A percentile compares a stretch with the other conserved stretches of the same genome.
Evolutionary conservation across 2,797 vertebrate genomes (phyloP).

Genomic region (Paratrypauchen microcephalus): DNA sequence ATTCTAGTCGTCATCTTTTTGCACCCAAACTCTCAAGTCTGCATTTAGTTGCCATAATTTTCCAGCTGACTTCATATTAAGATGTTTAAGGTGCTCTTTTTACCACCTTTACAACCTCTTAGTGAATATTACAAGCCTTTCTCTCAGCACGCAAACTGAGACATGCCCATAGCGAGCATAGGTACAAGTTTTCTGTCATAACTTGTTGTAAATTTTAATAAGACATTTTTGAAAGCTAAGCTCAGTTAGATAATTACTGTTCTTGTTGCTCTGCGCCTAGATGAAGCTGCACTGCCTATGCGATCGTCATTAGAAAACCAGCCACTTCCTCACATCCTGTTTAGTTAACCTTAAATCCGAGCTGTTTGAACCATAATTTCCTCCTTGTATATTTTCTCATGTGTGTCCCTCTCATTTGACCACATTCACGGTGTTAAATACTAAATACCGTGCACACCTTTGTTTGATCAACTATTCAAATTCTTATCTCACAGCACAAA

Average conservation of each 20-base stretch:
- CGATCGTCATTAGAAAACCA: slow-evolving; percentile 37
- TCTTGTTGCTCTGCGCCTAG: neutral
- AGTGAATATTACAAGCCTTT: neutral
- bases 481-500: neutral
- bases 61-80: neutral
- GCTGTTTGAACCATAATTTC: slow-evolving; percentile 37
- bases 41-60: neutral
- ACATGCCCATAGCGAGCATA: slow-evolving; percentile 14
- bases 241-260: neutral
- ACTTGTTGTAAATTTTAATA: neutral
- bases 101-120: neutral
- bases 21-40: neutral
- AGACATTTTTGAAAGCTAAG: neutral
- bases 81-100: neutral
- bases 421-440: neutral
- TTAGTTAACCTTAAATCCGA: slow-evolving; percentile 43
- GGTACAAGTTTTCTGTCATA: neutral
- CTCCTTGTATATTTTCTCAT: slow-evolving; percentile 6
- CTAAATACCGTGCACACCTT: neutral
- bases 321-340: slow-evolving; percentile 41
- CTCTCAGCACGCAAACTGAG: slow-evolving; percentile 11
- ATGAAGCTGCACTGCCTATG: slow-evolving; percentile 26
- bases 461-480: neutral
- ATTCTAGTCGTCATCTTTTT: neutral
- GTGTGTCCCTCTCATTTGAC: slow-evolving; percentile 7